phyloP scores from a whole-genome alignment of 2,888 invertebrate species.

The Agrotis clavis region DNA sequence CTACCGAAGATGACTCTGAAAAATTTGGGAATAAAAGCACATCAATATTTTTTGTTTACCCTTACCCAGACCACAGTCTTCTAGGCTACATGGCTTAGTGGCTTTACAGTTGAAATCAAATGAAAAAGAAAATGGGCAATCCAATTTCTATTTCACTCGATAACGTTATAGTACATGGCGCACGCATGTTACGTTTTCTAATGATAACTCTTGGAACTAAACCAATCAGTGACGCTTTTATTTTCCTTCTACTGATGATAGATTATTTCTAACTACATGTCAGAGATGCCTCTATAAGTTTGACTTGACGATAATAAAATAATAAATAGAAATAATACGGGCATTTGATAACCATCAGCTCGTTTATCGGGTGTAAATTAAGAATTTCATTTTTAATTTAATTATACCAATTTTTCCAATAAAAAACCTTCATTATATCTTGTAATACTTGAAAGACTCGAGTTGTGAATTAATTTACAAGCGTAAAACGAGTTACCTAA shows the following conservation, averaged over 20 bases:
- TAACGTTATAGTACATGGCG: neutral
- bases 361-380: no score
- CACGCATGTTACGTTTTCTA: slow-evolving; percentile 32
- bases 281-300: no score
- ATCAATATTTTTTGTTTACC: no score
- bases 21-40: no score
- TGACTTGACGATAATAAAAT: no score
- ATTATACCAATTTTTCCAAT: neutral
- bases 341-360: no score
- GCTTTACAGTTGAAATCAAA: neutral
- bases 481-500: slow-evolving; percentile 16
- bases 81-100: neutral
- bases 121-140: slow-evolving; percentile 1
- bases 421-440: neutral
- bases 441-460: neutral
- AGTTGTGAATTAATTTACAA: neutral
- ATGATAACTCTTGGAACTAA: slow-evolving; percentile 25
- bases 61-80: neutral
- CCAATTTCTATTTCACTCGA: slow-evolving; percentile 12
- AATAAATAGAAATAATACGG: no score
- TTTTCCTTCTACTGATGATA: slow-evolving; percentile 19
- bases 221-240: slow-evolving; percentile 39
- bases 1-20: no score
- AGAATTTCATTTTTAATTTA: no score
- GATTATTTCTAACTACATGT: no score